Evolutionary conservation across 2,797 vertebrate species (phyloP).

Genomic region (Protonibea diacanthus): DNA sequence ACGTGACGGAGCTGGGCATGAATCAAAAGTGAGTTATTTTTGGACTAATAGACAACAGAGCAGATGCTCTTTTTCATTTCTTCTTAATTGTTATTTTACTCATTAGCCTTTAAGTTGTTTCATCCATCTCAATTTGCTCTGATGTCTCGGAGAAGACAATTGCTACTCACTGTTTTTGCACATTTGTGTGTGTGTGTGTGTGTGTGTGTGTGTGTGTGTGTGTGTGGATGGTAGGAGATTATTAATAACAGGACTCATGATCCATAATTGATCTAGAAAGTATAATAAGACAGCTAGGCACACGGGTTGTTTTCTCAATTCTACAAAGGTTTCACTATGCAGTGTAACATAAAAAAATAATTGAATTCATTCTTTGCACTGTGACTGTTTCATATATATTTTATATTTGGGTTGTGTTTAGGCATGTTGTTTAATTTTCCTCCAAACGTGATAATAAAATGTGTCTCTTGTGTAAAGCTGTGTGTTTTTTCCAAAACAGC

Average conservation of each 20-base stretch:
- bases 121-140: slow-evolving; percentile 47
- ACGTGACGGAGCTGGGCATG: slow-evolving; percentile 31
- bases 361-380: background rate
- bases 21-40: slow-evolving; percentile 64
- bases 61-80: slow-evolving; percentile 9
- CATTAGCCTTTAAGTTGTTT: slow-evolving; percentile 49
- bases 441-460: background rate
- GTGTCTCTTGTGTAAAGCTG: background rate
- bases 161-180: slow-evolving; percentile 19
- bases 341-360: slow-evolving; percentile 2
- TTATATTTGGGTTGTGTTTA: slow-evolving; percentile 13
- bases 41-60: slow-evolving; percentile 6
- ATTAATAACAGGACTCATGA: slow-evolving; percentile 32
- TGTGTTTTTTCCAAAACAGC: background rate
- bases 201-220: slow-evolving; percentile 8
- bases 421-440: background rate
- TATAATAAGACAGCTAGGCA: slow-evolving; percentile 1
- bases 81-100: slow-evolving; percentile 29
- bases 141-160: slow-evolving; percentile 21
- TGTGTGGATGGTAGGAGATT: background rate
- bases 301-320: slow-evolving; percentile 1
- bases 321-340: background rate
- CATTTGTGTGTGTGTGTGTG: slow-evolving; percentile 6
- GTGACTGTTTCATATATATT: slow-evolving; percentile 17
- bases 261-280: slow-evolving; percentile 14